Evolutionary conservation across 2,888 invertebrate genomes (phyloP).

Genomic region (Sarcophaga rosellei): DNA sequence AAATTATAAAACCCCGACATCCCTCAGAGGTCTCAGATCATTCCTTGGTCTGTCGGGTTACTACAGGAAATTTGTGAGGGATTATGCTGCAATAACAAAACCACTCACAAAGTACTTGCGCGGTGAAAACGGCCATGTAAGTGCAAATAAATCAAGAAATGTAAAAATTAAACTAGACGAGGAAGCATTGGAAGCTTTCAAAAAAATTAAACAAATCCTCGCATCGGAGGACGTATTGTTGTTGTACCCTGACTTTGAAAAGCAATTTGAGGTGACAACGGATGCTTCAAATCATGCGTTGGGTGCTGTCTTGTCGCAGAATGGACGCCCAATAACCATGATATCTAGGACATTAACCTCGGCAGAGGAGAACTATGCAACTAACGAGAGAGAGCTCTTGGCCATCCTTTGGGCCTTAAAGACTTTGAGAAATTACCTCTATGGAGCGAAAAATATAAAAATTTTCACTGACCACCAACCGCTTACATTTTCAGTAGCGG

Average conservation of each 20-base stretch:
- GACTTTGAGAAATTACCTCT: neutral
- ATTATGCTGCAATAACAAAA: neutral
- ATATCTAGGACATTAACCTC: slow-evolving; percentile 15
- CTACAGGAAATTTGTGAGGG: too few relatives aligned
- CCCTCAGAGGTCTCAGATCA: neutral
- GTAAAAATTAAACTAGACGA: neutral
- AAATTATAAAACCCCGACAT: neutral
- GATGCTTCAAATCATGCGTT: neutral
- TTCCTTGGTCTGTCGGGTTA: neutral
- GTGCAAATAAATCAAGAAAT: slow-evolving; percentile 5
- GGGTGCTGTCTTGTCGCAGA: neutral
- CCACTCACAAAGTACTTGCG: neutral
- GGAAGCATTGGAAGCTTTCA: neutral
- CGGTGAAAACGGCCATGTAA: neutral
- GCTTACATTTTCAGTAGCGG: neutral
- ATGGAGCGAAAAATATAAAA: slow-evolving; percentile 13
- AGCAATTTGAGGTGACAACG: neutral
- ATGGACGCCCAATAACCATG: slow-evolving; percentile 6
- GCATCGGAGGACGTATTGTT: slow-evolving; percentile 23
- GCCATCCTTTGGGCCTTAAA: neutral
- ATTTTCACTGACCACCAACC: neutral
- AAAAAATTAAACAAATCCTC: slow-evolving; percentile 2
- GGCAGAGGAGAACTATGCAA: neutral
- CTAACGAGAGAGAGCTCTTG: neutral
- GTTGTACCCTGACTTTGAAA: slow-evolving; percentile 75